Conservation (phyloP, 2,113 vertebrate species). For the Rostratula benghalensis region DNA sequence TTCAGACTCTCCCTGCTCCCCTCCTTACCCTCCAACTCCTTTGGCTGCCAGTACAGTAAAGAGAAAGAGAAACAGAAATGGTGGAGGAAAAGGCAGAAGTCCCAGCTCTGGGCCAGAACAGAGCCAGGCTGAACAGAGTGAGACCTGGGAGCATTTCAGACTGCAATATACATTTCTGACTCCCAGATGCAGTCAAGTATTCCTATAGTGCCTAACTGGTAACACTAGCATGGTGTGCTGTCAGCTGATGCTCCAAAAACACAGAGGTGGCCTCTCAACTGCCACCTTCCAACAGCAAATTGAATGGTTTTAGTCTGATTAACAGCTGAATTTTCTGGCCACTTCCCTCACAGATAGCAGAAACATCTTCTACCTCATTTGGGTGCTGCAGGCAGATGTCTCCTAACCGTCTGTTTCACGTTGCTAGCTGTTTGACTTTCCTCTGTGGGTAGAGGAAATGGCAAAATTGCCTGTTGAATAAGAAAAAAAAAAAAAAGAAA, state of each 20-base stretch:
- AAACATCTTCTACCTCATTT: background rate
- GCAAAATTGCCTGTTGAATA: background rate
- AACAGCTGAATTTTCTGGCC: background rate
- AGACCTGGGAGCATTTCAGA: background rate
- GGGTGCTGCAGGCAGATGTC: background rate
- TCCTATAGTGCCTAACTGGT: background rate
- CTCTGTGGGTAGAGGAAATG: background rate
- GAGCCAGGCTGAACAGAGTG: background rate
- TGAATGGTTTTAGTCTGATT: background rate
- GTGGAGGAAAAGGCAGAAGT: background rate
- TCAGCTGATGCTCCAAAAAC: background rate
- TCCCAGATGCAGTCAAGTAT: background rate
- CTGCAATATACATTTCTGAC: background rate
- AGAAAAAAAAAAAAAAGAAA: background rate
- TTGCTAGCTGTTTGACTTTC: background rate
- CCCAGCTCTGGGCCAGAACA: background rate
- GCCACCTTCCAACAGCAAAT: background rate
- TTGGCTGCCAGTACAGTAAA: background rate
- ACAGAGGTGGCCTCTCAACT: background rate
- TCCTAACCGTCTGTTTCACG: background rate
- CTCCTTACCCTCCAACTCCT: accelerated
- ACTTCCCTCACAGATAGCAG: background rate
- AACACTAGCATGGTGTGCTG: background rate
- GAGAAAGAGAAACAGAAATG: background rate
- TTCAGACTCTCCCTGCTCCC: background rate